A percentile compares a stretch with the other conserved stretches of the same genome.
phyloP scores from a whole-genome alignment of 1,140 invertebrate genomes.

The Cephus cinctus region DNA sequence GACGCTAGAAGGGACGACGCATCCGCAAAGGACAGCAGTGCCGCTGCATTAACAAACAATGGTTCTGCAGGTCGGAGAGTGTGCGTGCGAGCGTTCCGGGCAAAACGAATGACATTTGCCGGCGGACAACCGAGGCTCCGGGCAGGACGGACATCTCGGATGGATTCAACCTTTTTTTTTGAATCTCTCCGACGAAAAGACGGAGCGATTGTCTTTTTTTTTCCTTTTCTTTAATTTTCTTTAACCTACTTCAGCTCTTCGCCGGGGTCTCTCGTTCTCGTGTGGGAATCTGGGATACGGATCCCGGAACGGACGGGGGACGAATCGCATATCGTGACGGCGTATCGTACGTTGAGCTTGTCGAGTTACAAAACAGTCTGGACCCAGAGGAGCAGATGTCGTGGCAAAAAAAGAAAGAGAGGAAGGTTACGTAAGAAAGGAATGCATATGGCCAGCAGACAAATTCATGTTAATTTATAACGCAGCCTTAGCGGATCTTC shows the following conservation, averaged over 20 bases:
- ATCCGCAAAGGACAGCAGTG: slow-evolving; percentile 15
- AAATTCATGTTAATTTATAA: neutral
- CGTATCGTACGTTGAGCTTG: neutral
- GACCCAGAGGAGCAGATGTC: neutral
- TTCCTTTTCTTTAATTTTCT: too few relatives aligned
- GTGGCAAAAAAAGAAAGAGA: neutral
- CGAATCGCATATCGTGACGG: neutral
- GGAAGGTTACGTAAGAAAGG: neutral
- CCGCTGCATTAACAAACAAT: slow-evolving; percentile 48
- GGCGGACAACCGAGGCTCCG: neutral
- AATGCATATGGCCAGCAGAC: slow-evolving; percentile 3
- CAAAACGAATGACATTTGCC: slow-evolving; percentile 22
- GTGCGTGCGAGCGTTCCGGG: neutral
- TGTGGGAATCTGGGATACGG: neutral
- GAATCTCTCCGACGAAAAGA: too few relatives aligned
- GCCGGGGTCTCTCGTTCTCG: too few relatives aligned
- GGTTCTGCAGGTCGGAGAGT: slow-evolving; percentile 24
- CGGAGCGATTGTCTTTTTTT: too few relatives aligned
- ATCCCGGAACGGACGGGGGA: neutral
- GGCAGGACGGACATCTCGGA: neutral
- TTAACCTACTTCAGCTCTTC: neutral
- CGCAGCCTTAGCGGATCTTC: neutral
- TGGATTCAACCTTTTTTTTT: neutral
- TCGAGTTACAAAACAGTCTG: neutral
- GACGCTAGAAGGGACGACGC: slow-evolving; percentile 20